A percentile compares a stretch with the other conserved stretches of the same genome.
Conservation (phyloP, 2,113 vertebrate species). For the Polyodon spathula region DNA sequence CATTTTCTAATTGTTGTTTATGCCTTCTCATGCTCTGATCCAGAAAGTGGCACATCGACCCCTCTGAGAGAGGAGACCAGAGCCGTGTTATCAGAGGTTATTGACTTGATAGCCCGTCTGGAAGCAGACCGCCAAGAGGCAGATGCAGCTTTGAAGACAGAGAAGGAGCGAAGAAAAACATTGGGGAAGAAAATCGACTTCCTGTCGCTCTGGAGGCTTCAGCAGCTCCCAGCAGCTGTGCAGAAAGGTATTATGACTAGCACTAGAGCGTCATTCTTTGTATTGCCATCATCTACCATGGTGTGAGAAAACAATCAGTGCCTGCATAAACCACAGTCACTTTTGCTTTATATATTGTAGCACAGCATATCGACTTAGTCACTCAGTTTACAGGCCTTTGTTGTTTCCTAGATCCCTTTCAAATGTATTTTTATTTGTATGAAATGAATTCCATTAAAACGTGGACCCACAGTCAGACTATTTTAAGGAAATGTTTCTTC, state of each 20-base stretch:
- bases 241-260: conserved; percentile 52
- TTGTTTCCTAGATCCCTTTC: no score
- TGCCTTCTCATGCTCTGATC: conserved; percentile 5
- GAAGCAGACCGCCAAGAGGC: conserved; percentile 66
- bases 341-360: background rate
- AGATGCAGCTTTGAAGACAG: conserved; percentile 55
- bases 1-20: background rate
- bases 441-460: no score
- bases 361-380: background rate
- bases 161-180: conserved; percentile 47
- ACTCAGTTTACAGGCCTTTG: no score
- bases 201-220: conserved; percentile 61
- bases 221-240: conserved; percentile 53
- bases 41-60: conserved; percentile 33
- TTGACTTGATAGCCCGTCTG: conserved; percentile 63
- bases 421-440: no score
- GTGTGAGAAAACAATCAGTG: conserved; percentile 3
- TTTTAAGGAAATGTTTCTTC: no score
- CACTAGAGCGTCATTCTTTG: conserved; percentile 9
- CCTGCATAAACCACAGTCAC: background rate
- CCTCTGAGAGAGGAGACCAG: conserved; percentile 56
- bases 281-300: conserved; percentile 2
- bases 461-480: no score
- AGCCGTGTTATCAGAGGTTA: conserved; percentile 59
- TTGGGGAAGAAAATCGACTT: conserved; percentile 51